Evolutionary conservation across 2,113 vertebrate genomes (phyloP).

Genomic region (Miniopterus natalensis): DNA sequence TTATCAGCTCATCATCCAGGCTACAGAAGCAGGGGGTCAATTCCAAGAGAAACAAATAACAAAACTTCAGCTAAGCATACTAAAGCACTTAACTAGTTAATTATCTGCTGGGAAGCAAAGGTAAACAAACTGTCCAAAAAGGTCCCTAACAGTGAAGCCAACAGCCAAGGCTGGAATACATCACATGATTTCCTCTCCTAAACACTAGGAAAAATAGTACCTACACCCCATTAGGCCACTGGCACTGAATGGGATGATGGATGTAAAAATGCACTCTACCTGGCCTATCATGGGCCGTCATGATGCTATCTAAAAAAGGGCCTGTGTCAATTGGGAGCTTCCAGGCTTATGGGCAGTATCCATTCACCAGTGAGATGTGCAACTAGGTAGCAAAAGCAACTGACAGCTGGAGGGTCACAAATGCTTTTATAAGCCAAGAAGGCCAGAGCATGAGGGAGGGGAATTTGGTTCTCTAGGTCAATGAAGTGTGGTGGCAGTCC

Average conservation of each 20-base stretch:
- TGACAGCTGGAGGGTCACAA: neutral
- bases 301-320: neutral
- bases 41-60: neutral
- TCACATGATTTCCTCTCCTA: neutral
- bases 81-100: neutral
- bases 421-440: neutral
- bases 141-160: neutral
- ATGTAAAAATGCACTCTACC: accelerated
- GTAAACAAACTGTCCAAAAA: neutral
- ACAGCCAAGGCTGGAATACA: neutral
- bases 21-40: neutral
- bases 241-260: neutral
- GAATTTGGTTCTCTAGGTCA: neutral
- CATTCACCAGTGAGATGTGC: accelerated
- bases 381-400: conserved; percentile 12
- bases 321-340: neutral
- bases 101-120: neutral
- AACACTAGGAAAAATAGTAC: neutral
- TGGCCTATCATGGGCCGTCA: accelerated
- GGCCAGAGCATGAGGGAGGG: neutral
- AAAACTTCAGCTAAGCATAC: neutral
- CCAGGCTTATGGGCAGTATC: neutral
- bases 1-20: neutral
- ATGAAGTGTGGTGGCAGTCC: neutral
- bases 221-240: neutral